Evolutionary conservation across 2,797 vertebrate genomes (phyloP).

Genomic region (Coracias cyanogaster): DNA sequence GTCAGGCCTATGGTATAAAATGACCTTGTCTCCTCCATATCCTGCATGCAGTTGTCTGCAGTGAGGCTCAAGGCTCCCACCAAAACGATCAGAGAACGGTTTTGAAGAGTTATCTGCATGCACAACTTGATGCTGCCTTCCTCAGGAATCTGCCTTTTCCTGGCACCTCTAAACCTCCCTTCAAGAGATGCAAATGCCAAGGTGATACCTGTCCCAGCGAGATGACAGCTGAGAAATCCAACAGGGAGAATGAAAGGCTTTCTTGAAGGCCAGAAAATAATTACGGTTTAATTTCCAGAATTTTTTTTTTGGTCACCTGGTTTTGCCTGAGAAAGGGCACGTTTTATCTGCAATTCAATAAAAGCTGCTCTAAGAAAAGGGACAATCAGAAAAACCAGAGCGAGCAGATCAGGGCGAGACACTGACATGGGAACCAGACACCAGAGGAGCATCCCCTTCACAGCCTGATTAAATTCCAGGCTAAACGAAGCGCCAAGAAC

Average conservation of each 20-base stretch:
- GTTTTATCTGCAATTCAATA: not conserved
- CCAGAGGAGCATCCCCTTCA: not conserved
- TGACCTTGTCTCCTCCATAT: rapidly evolving
- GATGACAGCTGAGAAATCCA: not conserved
- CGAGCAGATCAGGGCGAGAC: not conserved
- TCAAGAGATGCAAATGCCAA: not conserved
- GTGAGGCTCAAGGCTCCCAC: not conserved
- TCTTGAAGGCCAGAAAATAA: not conserved
- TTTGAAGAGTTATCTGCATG: not conserved
- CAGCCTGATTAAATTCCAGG: not conserved
- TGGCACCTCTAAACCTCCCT: not conserved
- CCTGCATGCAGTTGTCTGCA: not conserved
- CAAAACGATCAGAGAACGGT: not conserved
- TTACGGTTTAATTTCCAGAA: not conserved
- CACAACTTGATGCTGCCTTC: not conserved
- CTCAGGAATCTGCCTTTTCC: not conserved
- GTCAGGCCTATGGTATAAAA: not conserved
- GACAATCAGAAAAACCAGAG: not conserved
- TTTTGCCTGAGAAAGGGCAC: not conserved
- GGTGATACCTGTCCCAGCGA: not conserved
- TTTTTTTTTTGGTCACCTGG: not conserved
- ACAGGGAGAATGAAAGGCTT: not conserved
- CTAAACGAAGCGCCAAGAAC: not conserved
- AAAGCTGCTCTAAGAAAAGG: not conserved
- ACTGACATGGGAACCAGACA: not conserved